These are phyloP conservation scores for Hemitrygon akajei DNA, from an alignment of 2,797 vertebrate species.

Conservation along the genomic window DNA sequence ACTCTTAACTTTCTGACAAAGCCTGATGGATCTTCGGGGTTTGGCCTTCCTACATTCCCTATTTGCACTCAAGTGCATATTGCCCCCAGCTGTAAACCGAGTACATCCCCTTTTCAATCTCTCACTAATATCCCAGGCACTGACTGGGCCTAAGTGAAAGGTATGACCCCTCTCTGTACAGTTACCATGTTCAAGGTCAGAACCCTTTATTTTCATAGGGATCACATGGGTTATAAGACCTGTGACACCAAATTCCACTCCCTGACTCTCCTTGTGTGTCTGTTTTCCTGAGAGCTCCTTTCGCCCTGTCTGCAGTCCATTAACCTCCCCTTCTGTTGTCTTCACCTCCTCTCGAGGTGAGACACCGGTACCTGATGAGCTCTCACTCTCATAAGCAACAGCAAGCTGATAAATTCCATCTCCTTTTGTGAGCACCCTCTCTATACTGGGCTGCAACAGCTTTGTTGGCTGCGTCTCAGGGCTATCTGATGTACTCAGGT, in stretches of 20 bases:
- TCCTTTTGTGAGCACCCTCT: background rate
- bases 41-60: background rate
- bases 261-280: background rate
- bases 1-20: background rate
- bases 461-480: background rate
- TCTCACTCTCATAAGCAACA: background rate
- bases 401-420: background rate
- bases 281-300: background rate
- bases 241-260: constrained; percentile 46
- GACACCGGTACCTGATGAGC: background rate
- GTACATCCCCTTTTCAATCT: background rate
- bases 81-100: background rate
- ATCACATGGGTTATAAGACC: constrained; percentile 44
- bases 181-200: background rate
- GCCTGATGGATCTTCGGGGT: background rate
- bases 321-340: too few relatives aligned
- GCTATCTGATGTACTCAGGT: background rate
- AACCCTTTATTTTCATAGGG: background rate
- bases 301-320: too few relatives aligned
- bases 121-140: constrained; percentile 46
- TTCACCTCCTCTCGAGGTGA: background rate
- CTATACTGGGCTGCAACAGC: background rate
- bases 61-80: background rate
- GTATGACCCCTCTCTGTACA: constrained; percentile 31
- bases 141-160: constrained; percentile 49